phyloP scores from a whole-genome alignment of 1,140 invertebrate species.

The Anastrepha obliqua region DNA sequence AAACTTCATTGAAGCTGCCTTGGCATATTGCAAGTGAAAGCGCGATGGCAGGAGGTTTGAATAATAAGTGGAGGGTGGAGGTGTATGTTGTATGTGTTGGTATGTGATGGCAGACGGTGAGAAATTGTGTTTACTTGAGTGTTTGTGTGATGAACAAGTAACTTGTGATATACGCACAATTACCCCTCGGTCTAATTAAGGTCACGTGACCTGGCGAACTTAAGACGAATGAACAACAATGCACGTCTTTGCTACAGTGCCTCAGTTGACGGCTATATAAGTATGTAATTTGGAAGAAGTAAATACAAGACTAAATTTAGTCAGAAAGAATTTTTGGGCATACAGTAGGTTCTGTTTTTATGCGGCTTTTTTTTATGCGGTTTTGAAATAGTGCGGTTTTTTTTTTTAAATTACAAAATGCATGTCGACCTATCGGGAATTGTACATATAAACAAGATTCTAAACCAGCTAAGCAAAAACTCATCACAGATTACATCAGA shows the following conservation, averaged over 20 bases:
- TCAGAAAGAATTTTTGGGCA: neutral
- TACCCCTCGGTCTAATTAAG: conserved; percentile 37
- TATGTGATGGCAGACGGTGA: neutral
- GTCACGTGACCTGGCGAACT: conserved; percentile 46
- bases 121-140: conserved; percentile 14
- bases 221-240: neutral
- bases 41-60: conserved; percentile 5
- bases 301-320: too few relatives aligned
- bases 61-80: neutral
- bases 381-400: too few relatives aligned
- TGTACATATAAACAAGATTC: too few relatives aligned
- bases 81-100: neutral
- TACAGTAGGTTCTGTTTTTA: too few relatives aligned
- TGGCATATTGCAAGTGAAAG: neutral
- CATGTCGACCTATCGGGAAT: too few relatives aligned
- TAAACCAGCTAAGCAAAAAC: too few relatives aligned
- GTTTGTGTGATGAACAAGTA: conserved; percentile 14
- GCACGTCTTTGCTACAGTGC: neutral
- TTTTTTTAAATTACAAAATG: too few relatives aligned
- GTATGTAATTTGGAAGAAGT: too few relatives aligned
- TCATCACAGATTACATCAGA: too few relatives aligned
- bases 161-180: conserved; percentile 52
- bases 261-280: too few relatives aligned
- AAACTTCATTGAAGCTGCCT: conserved; percentile 2
- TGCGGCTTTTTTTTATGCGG: too few relatives aligned